Percentiles rank a stretch among this genome's conserved stretches.
These are phyloP conservation scores for Zophobas atratus DNA, from an alignment of 1,140 invertebrate genomes.

Conservation along the genomic window DNA sequence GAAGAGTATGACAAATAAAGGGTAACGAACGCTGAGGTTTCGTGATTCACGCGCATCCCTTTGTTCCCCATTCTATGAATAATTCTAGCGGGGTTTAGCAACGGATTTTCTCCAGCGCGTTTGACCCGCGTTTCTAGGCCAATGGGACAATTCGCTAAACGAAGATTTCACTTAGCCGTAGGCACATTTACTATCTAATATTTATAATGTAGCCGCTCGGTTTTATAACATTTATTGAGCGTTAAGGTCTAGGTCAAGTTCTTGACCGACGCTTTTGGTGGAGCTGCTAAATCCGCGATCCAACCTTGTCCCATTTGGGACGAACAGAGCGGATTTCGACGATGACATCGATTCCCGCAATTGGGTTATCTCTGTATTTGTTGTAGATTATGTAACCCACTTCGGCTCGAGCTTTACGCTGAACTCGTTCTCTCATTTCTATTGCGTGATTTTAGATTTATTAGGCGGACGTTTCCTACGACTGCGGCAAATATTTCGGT, in stretches of 20 bases:
- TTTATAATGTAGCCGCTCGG: conserved; percentile 45
- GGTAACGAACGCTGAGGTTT: conserved; percentile 21
- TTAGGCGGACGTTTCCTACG: conserved; percentile 5
- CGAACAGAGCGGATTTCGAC: conserved; percentile 9
- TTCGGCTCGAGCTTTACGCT: conserved; percentile 31
- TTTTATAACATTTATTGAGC: conserved; percentile 42
- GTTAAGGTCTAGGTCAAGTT: conserved; percentile 51
- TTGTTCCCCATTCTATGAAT: conserved; percentile 36
- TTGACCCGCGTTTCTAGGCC: conserved; percentile 50
- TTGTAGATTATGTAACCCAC: conserved; percentile 44
- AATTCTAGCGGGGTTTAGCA: conserved; percentile 13
- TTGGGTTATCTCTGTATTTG: conserved; percentile 44
- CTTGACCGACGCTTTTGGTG: conserved; percentile 42
- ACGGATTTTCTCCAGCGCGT: conserved; percentile 31
- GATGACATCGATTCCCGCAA: conserved; percentile 23
- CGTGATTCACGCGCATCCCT: conserved; percentile 33
- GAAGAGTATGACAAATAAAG: conserved; percentile 18
- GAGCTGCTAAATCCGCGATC: conserved; percentile 25
- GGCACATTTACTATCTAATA: conserved; percentile 51
- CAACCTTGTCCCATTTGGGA: conserved; percentile 30
- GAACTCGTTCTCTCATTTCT: conserved; percentile 36
- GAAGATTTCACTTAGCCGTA: conserved; percentile 50
- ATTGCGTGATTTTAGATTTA: conserved; percentile 32
- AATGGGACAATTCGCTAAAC: conserved; percentile 51
- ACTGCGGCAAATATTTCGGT: conserved; percentile 15